Evolutionary conservation across 2,113 vertebrate genomes (phyloP), one percentile per base, ranked within the genome.

Genomic region (Lasiurus borealis): DNA sequence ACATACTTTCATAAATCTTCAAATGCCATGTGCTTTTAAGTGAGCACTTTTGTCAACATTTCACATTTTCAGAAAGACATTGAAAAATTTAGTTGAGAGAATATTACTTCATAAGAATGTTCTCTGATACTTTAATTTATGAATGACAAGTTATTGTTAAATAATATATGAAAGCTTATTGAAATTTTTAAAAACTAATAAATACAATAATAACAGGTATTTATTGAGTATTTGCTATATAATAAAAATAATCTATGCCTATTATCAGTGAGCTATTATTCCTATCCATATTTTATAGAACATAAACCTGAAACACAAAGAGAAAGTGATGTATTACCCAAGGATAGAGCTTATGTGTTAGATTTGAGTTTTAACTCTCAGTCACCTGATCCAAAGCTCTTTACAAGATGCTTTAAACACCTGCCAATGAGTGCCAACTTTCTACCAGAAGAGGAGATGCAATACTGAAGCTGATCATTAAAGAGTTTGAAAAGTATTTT

Each of bases 1-100:
- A 96, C 64, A 93, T 57, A 23, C 18, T 90, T 90, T 96, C 95
- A 96, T 92, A 95, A 97, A 96, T 95, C 73, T 44, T 95, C 88
- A 88, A 66, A 97, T 82, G 90, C 59, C 87, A 64, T 72, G 46
- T 0, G 1, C 73, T 95, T 96, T 96, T 75, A 96, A 95, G 68
- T 91, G 87, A 96, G n/a, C 54, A 76, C 73, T 95, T 97, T 89
- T 95, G 69, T 95, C 75, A 95, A 44, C 40, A 40, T n/a, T 77
- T 77, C 29, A 52, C 48, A 52, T 52, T 21, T 77, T 52, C 75
- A 52, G 29, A 31, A 8, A 48, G 8, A 77, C 48, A 77, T 27
- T 77, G 16, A 50, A 9, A 77, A 77, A 77, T 77, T 52, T n/a
- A n/a, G 9, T 77, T 77, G 46, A n/a, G 5, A n/a, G 48, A 77